These are phyloP conservation scores for Scolopax bukidnonensis DNA, from an alignment of 2,797 vertebrate genomes.

Conservation along the genomic window DNA sequence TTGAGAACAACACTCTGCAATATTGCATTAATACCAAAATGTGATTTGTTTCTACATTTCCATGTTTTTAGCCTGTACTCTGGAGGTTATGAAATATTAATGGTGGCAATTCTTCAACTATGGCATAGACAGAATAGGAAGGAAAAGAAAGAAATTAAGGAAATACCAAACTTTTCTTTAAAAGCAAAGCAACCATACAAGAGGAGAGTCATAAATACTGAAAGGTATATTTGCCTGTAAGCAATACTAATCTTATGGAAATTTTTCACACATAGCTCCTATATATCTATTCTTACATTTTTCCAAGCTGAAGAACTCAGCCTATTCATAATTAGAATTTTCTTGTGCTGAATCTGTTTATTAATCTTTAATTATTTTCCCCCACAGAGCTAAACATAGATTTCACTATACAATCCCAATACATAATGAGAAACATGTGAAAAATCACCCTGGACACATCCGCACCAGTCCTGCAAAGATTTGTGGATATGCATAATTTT, in stretches of 20 bases:
- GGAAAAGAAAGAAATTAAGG: conserved; percentile 8
- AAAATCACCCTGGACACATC: neutral
- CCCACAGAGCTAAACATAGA: neutral
- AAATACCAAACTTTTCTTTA: neutral
- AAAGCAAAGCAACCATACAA: neutral
- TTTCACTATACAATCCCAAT: neutral
- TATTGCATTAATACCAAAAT: conserved; percentile 38
- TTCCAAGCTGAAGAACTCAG: neutral
- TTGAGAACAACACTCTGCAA: neutral
- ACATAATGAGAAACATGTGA: neutral
- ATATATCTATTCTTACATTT: neutral
- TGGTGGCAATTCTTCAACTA: conserved; percentile 16
- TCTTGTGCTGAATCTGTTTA: neutral
- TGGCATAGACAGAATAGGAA: neutral
- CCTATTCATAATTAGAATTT: neutral
- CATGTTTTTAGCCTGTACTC: conserved; percentile 45
- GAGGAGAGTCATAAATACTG: neutral
- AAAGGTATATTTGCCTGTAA: conserved; percentile 15
- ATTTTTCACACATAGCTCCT: neutral
- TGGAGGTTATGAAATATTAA: conserved; percentile 72
- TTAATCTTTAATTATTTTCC: conserved; percentile 37
- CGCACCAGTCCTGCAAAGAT: neutral
- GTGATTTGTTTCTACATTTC: conserved; percentile 65
- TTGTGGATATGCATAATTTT: neutral
- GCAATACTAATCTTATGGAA: neutral